Base-by-base conservation (phyloP, 2,113 vertebrate genomes). In the Chlorodrepanis virens region DNA sequence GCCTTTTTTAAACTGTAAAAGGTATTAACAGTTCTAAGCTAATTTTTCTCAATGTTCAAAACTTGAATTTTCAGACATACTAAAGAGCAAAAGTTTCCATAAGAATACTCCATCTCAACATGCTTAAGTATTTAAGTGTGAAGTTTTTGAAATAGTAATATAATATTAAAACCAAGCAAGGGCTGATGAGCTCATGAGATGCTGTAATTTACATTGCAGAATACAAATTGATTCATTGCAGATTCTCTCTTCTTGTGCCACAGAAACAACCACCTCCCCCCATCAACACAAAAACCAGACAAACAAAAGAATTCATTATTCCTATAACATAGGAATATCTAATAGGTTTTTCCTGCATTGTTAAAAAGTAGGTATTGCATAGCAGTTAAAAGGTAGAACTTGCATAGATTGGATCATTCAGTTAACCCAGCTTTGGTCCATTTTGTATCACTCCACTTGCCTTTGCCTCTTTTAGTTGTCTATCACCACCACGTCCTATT, bases 281-380 rank as follows among this genome's bases (percentile, higher is more conserved):
- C 49, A 81, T 31, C 44, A 82, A 70, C 71, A 75, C 11, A 69
- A 75, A 78, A 83, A 44, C 1, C 28, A 79, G 21, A 56, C 10
- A 28, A 39, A 79, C 44, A 31, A 70, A 90, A 69, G 1, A 12
- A 24, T 25, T 65, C 5, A 42, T 69, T 42, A 53, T 69, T 76
- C 18, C 25, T 61, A 3, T 31, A 61, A 35, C 29, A 27, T 16
- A 54, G 40, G 10, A 54, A 69, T 21, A 31, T 24, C 14, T 63
- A 31, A 22, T 8, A 4, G 1, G 0, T 9, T 39, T 39, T n/a
- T 3, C 31, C n/a, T 40, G 5, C 6, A 18, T 24, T n/a, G 8
- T 67, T 70, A 50, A 64, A 76, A 63, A n/a, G n/a, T n/a, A 65
- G 17, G 10, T 20, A 23, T 59, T 74, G 77, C 37, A 44, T 28